Evolutionary conservation across 2,888 invertebrate genomes (phyloP), one percentile per base, ranked within the genome.

Genomic region (Prosopocoilus inquinatus): DNA sequence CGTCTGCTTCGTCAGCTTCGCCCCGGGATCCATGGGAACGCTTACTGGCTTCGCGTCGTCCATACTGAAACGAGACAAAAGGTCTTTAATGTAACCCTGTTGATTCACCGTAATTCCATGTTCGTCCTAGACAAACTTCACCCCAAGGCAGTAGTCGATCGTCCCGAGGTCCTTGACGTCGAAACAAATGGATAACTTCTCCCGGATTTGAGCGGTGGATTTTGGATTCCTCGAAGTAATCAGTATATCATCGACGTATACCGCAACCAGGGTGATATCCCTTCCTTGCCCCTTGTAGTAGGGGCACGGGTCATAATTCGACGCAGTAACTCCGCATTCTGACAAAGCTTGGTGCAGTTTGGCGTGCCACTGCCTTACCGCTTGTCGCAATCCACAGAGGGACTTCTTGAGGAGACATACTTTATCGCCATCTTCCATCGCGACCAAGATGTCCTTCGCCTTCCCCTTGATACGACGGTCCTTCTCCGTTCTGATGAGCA

Each of bases 371-470:
- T 57, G 58, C 53, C 62, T 41, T 15, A 62, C 60, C 2, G 65
- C 57, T 47, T 52, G 50, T 67, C 64, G 4, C 57, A 50, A 11
- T 33, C 64, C 65, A 45, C 65, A 67, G 9, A 66, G 44, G 1
- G 64, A 52, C 34, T 61, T 66, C 32, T 39, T 58, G 9, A 64
- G 28, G 13, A 44, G 39, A 50, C 63, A 67, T 1, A 65, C 65
- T 39, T 57, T 59, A n/a, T 63, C 16, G 16, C 3, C 2, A 16
- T 3, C 3, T 16, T 3, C 16, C 16, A 16, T 16, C 16, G 16
- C 16, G 2, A 2, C 16, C 16, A 16, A 16, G 2, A 16, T 16
- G 16, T 16, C 16, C 16, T 3, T 16, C 16, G 16, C 16, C 16
- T 16, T 16, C 16, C 16, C 16, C 16, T 16, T 16, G 16, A 16